Base-by-base conservation (phyloP, 2,113 vertebrate genomes). In the Nymphicus hollandicus region DNA sequence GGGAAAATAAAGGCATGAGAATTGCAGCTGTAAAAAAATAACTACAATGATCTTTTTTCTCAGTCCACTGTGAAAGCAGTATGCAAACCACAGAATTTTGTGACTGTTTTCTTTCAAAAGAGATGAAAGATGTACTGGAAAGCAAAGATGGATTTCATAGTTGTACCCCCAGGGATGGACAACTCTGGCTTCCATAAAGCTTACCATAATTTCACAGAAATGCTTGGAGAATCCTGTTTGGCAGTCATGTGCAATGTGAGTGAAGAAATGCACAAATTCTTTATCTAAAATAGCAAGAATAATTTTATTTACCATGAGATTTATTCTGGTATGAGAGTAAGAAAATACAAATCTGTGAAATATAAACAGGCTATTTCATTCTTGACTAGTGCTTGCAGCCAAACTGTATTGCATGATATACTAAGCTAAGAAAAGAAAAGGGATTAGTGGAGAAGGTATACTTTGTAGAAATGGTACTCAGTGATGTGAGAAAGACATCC, bases 201-300 rank as follows among this genome's bases (percentile, higher is more conserved):
- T 37, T 53, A 52, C 44, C 47, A 73, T 61, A 94, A 94, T 91
- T 91, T 85, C 81, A 84, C 41, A 94, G 82, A 91, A 93, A 35
- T 77, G 27, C 41, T 69, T 18, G 4, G 87, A 93, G 81, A 93
- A 94, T 79, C 73, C 65, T 78, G 15, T 81, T 88, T 89, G 91
- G 81, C 86, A 93, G 55, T 89, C 9, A 77, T 65, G 4, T 86
- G 94, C 49, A 85, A 10, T 13, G 25, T 60, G 76, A 93, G 18
- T 17, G 81, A 92, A 83, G 17, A 79, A 93, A 92, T 8, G 22
- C 41, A 70, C 35, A 71, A 91, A 77, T 56, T 88, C 52, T 88
- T 88, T 33, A 64, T 31, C 44, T 41, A 66, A 90, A 86, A 72
- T 25, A 90, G 17, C 49, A 68, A 85, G 24, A 27, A 8, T 81